Evolutionary conservation across 30 jellyfish, hydroid and myxozoan species (phyloP), one percentile per base, ranked within the genome.

Genomic region (Turritopsis dohrnii): DNA sequence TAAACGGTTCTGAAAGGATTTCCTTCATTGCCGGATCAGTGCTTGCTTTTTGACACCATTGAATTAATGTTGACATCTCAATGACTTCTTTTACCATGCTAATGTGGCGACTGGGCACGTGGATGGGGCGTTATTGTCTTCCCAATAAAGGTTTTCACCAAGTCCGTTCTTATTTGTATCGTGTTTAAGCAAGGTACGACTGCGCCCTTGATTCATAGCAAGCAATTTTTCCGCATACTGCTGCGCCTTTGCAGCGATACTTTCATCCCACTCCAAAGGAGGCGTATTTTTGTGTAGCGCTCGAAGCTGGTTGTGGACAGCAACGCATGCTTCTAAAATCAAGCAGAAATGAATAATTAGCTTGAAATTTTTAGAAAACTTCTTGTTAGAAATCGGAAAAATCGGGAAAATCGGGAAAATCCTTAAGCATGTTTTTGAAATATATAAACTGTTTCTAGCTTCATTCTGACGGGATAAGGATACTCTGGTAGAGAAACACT

Each of bases 191-290:
- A n/a, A 29, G 9, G 54, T 74, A 8, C 26, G 28, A 9, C 65
- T 24, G 28, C 65, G 65, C 9, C 65, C 65, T 74, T 1, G 83
- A 30, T 74, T 27, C 23, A 23, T 30, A 16, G 16, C 83, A 9
- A 74, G 26, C 23, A 74, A 52, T 29, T 74, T 74, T 74, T 74
- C 83, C 16, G 83, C 83, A 1, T 74, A 74, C 41, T 52, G 28
- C n/a, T 74, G 83, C 65, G 83, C 83, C 53, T 20, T 22, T 13
- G 60, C 83, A 29, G 83, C 83, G 17, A 74, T 24, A 20, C 65
- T n/a, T 26, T 74, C 83, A 74, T 74, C 83, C 83, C 83, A 74
- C 24, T 74, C 83, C 71, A 74, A 24, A 22, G 65, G 54, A 21
- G 53, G 53, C 41, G 83, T 74, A 52, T 74, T 74, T 22, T 27